These are phyloP conservation scores for Drosophila nr. medialis DNA, from an alignment of 2,888 invertebrate genomes.

Conservation along the genomic window DNA sequence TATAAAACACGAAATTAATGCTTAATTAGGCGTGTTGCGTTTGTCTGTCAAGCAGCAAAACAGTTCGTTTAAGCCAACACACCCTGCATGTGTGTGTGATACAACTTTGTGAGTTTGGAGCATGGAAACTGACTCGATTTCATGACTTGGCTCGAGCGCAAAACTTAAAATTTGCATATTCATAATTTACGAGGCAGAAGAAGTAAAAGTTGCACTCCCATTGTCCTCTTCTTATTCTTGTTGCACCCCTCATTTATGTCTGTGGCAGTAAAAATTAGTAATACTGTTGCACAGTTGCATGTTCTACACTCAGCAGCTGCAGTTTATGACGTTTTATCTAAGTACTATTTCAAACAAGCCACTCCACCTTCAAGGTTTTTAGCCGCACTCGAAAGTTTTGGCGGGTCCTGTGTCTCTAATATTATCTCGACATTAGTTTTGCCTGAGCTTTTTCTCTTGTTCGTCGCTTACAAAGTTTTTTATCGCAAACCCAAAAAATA, in stretches of 20 bases:
- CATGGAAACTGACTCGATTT: conserved; percentile 37
- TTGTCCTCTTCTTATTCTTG: not conserved
- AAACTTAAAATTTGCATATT: conserved; percentile 61
- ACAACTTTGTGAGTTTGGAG: conserved; percentile 28
- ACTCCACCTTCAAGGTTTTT: conserved; percentile 6
- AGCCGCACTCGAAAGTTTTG: conserved; percentile 40
- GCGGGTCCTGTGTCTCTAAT: conserved; percentile 18
- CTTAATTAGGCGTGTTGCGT: conserved; percentile 67
- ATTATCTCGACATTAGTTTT: conserved; percentile 49
- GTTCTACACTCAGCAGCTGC: conserved; percentile 30
- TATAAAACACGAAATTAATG: conserved; percentile 76
- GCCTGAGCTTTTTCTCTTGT: conserved; percentile 12
- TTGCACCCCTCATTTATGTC: not conserved
- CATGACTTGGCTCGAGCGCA: conserved; percentile 20
- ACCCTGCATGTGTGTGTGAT: conserved; percentile 26
- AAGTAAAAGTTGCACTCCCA: not conserved
- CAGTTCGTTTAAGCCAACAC: conserved; percentile 14
- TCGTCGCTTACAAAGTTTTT: conserved; percentile 40
- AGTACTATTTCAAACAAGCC: not conserved
- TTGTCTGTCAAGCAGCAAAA: conserved; percentile 33
- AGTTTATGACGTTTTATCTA: conserved; percentile 55
- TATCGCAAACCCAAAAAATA: conserved; percentile 30
- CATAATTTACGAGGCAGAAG: conserved; percentile 55
- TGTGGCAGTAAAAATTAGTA: conserved; percentile 36
- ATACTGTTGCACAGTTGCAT: conserved; percentile 30